A percentile compares a stretch with the other conserved stretches of the same genome.
Evolutionary conservation across 23 tunicate species (phyloP).

Genomic region (Clavelina lepadiformis): DNA sequence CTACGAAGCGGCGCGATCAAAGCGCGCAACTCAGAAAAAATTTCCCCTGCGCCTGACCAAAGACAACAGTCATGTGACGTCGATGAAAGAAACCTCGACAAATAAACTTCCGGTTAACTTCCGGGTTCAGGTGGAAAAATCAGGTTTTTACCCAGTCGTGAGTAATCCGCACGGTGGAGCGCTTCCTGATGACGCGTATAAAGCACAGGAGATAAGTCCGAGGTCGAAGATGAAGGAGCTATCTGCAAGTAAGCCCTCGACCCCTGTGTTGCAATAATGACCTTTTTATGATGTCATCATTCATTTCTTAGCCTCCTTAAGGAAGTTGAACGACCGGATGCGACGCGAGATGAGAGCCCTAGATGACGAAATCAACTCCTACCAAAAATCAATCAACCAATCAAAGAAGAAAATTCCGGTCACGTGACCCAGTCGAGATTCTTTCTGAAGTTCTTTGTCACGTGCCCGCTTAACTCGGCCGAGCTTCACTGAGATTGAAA

Average conservation of each 20-base stretch:
- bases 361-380: conserved; percentile 62
- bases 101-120: conserved; percentile 27
- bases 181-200: conserved; percentile 75
- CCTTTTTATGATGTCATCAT: background rate
- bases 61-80: conserved; percentile 39
- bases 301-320: conserved; percentile 58
- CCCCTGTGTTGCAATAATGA: background rate
- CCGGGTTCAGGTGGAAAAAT: conserved; percentile 32
- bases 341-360: conserved; percentile 79
- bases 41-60: background rate
- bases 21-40: conserved; percentile 9
- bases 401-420: conserved; percentile 40
- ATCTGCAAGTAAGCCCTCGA: conserved; percentile 83
- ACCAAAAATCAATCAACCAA: conserved; percentile 32
- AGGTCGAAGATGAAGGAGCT: conserved; percentile 61
- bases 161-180: conserved; percentile 35
- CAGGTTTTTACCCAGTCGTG: conserved; percentile 1
- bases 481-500: no score
- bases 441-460: no score
- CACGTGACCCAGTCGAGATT: conserved; percentile 49
- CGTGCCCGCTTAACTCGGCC: no score
- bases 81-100: conserved; percentile 22
- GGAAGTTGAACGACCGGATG: conserved; percentile 67
- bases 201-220: conserved; percentile 59
- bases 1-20: conserved; percentile 4